These are phyloP conservation scores for Apotomis capreana DNA, from an alignment of 2,888 invertebrate genomes.

Conservation along the genomic window DNA sequence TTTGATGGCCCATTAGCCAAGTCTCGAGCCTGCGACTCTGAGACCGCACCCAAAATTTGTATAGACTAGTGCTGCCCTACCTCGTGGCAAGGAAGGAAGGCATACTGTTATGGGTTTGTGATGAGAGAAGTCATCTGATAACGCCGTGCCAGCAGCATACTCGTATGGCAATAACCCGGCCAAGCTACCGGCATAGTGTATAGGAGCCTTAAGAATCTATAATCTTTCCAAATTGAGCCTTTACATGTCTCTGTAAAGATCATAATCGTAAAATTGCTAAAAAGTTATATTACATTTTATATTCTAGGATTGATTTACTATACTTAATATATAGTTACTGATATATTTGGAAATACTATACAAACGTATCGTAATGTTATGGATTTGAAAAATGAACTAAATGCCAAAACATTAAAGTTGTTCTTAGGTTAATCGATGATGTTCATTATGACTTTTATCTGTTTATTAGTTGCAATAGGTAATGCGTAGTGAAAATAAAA, in stretches of 20 bases:
- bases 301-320: not conserved
- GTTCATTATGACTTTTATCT: not conserved
- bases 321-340: not conserved
- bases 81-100: too few species aligned
- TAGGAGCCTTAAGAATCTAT: not conserved
- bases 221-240: not conserved
- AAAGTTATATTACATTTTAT: not conserved
- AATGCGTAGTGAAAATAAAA: conserved; percentile 34
- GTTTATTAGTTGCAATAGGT: conserved; percentile 5
- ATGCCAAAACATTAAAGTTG: not conserved
- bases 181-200: too few species aligned
- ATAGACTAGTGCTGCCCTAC: too few species aligned
- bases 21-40: too few species aligned
- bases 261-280: not conserved
- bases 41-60: too few species aligned
- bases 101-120: too few species aligned
- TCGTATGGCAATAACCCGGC: too few species aligned
- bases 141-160: too few species aligned
- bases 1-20: too few species aligned
- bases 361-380: not conserved
- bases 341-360: not conserved
- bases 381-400: not conserved
- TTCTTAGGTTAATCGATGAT: not conserved
- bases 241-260: not conserved
- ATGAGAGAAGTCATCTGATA: too few species aligned